These are phyloP conservation scores for Euplexia lucipara DNA, from an alignment of 2,888 invertebrate genomes.

Conservation along the genomic window DNA sequence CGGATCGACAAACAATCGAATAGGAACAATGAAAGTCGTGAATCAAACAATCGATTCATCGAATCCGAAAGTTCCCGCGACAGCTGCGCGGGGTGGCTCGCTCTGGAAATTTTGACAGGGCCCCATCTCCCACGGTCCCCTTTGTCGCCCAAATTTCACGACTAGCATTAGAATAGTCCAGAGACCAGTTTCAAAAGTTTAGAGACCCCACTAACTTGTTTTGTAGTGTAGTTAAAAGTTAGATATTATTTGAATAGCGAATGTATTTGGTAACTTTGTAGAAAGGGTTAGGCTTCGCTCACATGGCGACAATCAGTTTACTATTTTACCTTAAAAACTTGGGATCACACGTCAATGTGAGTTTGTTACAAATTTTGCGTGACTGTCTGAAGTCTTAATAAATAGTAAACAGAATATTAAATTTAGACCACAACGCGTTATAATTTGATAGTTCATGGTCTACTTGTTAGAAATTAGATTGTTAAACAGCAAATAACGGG, in stretches of 20 bases:
- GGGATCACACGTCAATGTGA: too few species aligned
- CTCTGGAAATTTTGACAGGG: conserved; percentile 75
- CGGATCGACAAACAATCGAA: conserved; percentile 74
- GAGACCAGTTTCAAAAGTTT: conserved; percentile 68
- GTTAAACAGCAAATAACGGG: too few species aligned
- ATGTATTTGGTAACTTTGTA: conserved; percentile 5
- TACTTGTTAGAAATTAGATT: too few species aligned
- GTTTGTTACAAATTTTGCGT: too few species aligned
- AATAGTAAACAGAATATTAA: too few species aligned
- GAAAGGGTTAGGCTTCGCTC: conserved; percentile 4
- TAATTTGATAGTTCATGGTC: too few species aligned
- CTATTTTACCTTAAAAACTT: too few species aligned
- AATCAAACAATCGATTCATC: conserved; percentile 88
- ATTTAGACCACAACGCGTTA: too few species aligned
- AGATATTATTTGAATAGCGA: conserved; percentile 33
- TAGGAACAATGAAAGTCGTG: conserved; percentile 82
- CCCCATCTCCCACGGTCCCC: conserved; percentile 86
- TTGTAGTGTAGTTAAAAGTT: conserved; percentile 29
- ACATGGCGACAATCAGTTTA: too few species aligned
- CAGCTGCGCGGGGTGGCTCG: conserved; percentile 82
- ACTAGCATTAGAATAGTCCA: conserved; percentile 66
- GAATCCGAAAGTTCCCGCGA: conserved; percentile 80
- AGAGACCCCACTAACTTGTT: conserved; percentile 39
- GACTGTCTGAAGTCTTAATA: too few species aligned
- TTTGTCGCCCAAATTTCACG: conserved; percentile 68